Conservation (phyloP, 1,140 invertebrate genomes). For the Eulimnadia texana region DNA sequence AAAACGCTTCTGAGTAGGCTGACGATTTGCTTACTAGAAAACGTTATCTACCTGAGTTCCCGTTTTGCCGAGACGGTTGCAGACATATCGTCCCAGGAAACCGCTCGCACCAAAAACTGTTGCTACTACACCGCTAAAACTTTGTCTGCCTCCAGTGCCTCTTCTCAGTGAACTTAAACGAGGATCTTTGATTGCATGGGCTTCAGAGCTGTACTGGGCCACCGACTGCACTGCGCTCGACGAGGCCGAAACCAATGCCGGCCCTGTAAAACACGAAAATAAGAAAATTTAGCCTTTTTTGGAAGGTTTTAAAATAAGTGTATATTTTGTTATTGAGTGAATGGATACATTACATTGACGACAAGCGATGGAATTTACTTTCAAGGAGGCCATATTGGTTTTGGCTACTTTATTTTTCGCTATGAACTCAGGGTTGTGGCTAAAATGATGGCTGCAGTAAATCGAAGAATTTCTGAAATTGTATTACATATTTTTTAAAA, state of each 20-base stretch:
- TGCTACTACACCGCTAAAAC: conserved; percentile 89
- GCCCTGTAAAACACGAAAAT: not conserved
- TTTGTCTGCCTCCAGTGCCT: conserved; percentile 84
- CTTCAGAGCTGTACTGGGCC: conserved; percentile 25
- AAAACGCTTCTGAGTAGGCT: not conserved
- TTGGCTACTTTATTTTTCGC: not conserved
- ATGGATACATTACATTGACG: not conserved
- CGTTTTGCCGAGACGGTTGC: conserved; percentile 74
- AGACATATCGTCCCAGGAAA: conserved; percentile 69
- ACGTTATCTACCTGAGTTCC: conserved; percentile 51
- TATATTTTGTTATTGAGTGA: not conserved
- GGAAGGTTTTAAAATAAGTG: not conserved
- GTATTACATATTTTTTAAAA: no score
- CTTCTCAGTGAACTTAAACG: conserved; percentile 52
- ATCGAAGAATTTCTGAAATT: not conserved
- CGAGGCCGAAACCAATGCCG: not conserved
- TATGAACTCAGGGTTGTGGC: not conserved
- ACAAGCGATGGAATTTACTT: not conserved
- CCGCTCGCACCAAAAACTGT: conserved; percentile 92
- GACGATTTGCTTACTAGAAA: no score
- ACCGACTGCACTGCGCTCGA: not conserved
- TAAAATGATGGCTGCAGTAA: not conserved
- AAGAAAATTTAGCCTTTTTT: no score
- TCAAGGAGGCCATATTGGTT: conserved; percentile 8
- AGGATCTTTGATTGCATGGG: conserved; percentile 30